These are phyloP conservation scores for Plectropomus leopardus DNA, from an alignment of 2,113 vertebrate species.

Conservation along the genomic window DNA sequence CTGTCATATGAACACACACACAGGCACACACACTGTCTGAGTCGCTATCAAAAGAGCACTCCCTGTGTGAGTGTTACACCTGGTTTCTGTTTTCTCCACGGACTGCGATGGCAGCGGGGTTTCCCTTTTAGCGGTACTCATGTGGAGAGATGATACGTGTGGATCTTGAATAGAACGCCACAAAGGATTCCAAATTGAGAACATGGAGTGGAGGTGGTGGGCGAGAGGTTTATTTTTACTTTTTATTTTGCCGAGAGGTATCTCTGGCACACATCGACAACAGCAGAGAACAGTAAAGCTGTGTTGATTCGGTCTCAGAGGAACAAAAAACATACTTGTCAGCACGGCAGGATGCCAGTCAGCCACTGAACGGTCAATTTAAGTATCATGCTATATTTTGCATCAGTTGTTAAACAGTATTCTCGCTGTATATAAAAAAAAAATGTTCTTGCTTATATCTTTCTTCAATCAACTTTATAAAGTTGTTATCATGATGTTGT, in stretches of 20 bases:
- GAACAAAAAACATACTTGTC: neutral
- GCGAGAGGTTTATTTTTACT: constrained; percentile 71
- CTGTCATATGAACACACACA: constrained; percentile 42
- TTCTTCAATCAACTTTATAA: neutral
- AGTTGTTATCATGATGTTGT: neutral
- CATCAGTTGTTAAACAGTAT: neutral
- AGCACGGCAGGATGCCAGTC: constrained; percentile 1
- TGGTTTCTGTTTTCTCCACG: constrained; percentile 80
- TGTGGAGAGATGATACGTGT: constrained; percentile 83
- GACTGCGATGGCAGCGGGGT: constrained; percentile 55
- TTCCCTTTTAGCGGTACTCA: constrained; percentile 79
- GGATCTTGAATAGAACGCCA: constrained; percentile 80
- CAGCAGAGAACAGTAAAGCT: constrained; percentile 22
- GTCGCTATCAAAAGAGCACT: constrained; percentile 65
- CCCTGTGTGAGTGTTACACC: constrained; percentile 76
- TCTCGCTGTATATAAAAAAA: neutral
- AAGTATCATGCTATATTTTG: neutral
- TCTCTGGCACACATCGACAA: constrained; percentile 57
- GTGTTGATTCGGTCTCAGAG: neutral
- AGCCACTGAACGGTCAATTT: neutral
- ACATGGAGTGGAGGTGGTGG: constrained; percentile 38
- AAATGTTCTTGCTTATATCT: neutral
- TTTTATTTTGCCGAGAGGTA: constrained; percentile 35
- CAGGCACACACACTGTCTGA: neutral
- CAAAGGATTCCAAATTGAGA: constrained; percentile 78